Evolutionary conservation across 2,888 invertebrate species (phyloP).

Genomic region (Orthosia cruda): DNA sequence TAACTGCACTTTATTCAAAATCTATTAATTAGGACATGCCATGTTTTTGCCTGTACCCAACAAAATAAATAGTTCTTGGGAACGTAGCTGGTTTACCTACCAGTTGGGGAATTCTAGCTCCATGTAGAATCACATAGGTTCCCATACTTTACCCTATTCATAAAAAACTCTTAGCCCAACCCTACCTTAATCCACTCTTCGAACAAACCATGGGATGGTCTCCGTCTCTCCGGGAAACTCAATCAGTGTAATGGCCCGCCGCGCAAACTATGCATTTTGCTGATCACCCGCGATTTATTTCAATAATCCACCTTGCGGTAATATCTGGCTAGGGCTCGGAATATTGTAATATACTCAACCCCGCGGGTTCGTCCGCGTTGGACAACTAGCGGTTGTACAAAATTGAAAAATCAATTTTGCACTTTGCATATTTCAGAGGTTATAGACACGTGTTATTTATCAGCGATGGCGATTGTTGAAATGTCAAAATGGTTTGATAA

Average conservation of each 20-base stretch:
- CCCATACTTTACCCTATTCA: neutral
- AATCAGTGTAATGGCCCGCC: conserved; percentile 82
- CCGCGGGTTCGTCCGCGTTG: conserved; percentile 45
- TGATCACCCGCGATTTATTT: conserved; percentile 86
- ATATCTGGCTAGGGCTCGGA: conserved; percentile 71
- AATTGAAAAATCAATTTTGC: conserved; percentile 53
- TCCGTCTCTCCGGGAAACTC: conserved; percentile 68
- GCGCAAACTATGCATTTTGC: conserved; percentile 82
- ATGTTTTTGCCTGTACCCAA: no score
- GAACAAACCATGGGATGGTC: conserved; percentile 62
- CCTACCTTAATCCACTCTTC: conserved; percentile 47
- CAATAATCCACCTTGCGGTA: conserved; percentile 80
- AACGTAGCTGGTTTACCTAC: neutral
- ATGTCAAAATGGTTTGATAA: no score
- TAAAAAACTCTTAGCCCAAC: conserved; percentile 15
- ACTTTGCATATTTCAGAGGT: conserved; percentile 6
- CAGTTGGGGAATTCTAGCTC: neutral
- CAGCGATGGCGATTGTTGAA: no score
- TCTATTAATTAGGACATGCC: no score
- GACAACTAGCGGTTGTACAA: conserved; percentile 32
- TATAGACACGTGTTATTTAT: neutral
- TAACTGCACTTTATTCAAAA: no score
- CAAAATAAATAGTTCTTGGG: no score
- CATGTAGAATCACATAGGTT: neutral
- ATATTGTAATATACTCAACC: conserved; percentile 72